Evolutionary conservation across 2,797 vertebrate species (phyloP).

Genomic region (Notamacropus eugenii): DNA sequence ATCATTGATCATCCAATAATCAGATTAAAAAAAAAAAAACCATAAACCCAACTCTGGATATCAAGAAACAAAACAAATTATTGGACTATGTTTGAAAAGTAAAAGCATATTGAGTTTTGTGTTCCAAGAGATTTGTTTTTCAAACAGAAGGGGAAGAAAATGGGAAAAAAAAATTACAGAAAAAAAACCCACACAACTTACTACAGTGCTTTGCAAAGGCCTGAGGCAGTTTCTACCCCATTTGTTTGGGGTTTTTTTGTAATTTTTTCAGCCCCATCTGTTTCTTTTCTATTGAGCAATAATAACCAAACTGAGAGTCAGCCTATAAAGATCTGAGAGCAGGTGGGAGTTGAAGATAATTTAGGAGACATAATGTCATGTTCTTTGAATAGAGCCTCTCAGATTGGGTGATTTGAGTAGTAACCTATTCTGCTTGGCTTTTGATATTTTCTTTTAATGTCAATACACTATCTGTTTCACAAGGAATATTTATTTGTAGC

Average conservation of each 20-base stretch:
- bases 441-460: constrained; percentile 56
- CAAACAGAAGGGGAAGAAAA: constrained; percentile 44
- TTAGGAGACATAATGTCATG: constrained; percentile 60
- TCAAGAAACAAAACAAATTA: not conserved
- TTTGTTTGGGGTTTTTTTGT: constrained; percentile 72
- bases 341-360: constrained; percentile 79
- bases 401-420: constrained; percentile 37
- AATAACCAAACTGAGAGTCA: constrained; percentile 68
- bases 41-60: constrained; percentile 14
- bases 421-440: constrained; percentile 61
- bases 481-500: constrained; percentile 30
- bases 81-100: not conserved
- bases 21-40: constrained; percentile 61
- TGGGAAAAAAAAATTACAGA: not conserved
- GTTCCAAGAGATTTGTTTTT: constrained; percentile 67
- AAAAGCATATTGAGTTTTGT: not conserved
- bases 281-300: constrained; percentile 75
- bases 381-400: constrained; percentile 56
- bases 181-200: constrained; percentile 20
- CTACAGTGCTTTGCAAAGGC: constrained; percentile 69
- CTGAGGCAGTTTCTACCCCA: constrained; percentile 77
- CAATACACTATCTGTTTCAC: not conserved
- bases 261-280: constrained; percentile 83
- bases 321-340: constrained; percentile 73
- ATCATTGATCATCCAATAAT: constrained; percentile 73